phyloP scores from a whole-genome alignment of 92 coral and sea anemone genomes.

The Isaurus tuberculatus region DNA sequence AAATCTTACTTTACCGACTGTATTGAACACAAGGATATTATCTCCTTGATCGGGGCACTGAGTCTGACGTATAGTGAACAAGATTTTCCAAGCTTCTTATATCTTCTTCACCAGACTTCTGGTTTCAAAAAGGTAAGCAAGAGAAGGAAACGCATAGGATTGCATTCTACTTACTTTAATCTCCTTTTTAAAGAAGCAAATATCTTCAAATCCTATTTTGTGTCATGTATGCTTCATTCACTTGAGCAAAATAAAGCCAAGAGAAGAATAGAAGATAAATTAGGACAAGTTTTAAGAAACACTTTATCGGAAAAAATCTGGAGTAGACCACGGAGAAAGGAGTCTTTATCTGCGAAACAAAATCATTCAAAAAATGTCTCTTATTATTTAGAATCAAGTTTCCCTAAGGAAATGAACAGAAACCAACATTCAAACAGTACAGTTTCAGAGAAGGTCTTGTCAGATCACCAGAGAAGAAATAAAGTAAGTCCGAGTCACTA shows the following conservation, averaged over 20 bases:
- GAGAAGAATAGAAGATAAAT: neutral
- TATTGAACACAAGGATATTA: neutral
- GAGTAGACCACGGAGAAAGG: neutral
- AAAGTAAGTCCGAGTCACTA: neutral
- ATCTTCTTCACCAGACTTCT: conserved; percentile 20
- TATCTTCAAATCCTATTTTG: conserved; percentile 7
- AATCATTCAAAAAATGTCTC: neutral
- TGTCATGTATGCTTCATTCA: neutral
- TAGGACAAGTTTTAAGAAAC: neutral
- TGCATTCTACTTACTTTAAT: neutral
- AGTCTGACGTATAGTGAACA: conserved; percentile 16
- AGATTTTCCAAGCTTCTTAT: conserved; percentile 2
- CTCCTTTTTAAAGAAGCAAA: conserved; percentile 24
- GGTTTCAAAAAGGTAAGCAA: neutral
- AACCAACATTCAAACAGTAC: neutral
- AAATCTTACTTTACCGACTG: conserved; percentile 1
- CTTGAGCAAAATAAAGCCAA: neutral
- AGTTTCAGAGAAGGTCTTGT: neutral
- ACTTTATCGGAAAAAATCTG: neutral
- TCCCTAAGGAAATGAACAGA: neutral
- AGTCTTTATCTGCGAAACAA: neutral
- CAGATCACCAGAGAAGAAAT: neutral
- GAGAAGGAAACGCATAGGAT: neutral
- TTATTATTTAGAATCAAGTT: neutral
- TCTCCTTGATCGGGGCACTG: conserved; percentile 24